Evolutionary conservation across 2,888 invertebrate genomes (phyloP).

Genomic region (Ametastegia equiseti): DNA sequence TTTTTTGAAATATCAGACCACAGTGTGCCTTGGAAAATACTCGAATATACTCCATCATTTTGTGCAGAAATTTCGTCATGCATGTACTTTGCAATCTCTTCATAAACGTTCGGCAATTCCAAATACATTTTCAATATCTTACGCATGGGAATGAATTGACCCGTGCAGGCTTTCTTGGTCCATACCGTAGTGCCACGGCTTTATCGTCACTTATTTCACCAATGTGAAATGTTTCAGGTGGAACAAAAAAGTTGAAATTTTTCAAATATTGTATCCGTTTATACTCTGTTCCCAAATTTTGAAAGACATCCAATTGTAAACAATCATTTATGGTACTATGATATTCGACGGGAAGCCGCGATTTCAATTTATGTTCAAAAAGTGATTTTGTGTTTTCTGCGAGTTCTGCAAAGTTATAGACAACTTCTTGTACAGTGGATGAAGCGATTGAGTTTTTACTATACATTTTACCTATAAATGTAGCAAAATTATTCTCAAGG

Average conservation of each 20-base stretch:
- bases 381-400: background rate
- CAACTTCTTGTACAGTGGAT: conserved; percentile 41
- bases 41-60: background rate
- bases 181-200: conserved; percentile 28
- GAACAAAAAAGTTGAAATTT: conserved; percentile 20
- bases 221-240: conserved; percentile 37
- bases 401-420: conserved; percentile 42
- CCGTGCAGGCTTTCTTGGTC: conserved; percentile 30
- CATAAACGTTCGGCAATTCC: conserved; percentile 47
- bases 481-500: conserved; percentile 12
- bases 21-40: conserved; percentile 8
- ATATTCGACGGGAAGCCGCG: background rate
- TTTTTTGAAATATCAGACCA: background rate
- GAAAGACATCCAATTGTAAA: conserved; percentile 30
- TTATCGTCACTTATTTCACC: conserved; percentile 21
- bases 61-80: background rate
- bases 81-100: conserved; percentile 34
- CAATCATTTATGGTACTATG: background rate
- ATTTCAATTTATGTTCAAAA: conserved; percentile 5
- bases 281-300: conserved; percentile 42
- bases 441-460: conserved; percentile 23
- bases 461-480: conserved; percentile 46
- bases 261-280: conserved; percentile 31
- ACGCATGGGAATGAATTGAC: conserved; percentile 49
- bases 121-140: conserved; percentile 43